Base-by-base conservation (phyloP, 2,888 invertebrate genomes). In the Platypus cylindrus region DNA sequence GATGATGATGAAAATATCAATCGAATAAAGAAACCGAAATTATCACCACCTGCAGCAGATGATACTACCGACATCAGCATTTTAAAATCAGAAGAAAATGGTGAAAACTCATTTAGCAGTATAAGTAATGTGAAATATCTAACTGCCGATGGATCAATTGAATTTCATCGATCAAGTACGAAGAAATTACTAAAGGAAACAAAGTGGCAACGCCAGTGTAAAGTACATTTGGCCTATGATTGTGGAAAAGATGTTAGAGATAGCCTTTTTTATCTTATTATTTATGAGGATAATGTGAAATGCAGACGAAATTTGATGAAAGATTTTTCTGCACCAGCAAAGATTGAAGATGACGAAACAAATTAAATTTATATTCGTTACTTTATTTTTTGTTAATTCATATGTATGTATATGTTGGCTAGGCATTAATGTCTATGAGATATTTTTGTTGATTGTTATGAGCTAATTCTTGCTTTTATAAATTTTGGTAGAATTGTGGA, bases 161-260 rank as follows among this genome's bases (percentile, higher is more conserved):
- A 59, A 41, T 61, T 60, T 46, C 54, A 51, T 25, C 52, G 50
- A 37, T 52, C 52, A 4, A 58, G 57, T 39, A 32, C 49, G 17
- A 60, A 57, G 43, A 53, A 60, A 38, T 45, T 56, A 20, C 43
- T 68, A 64, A 39, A 48, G 51, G 38, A 69, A 66, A 60, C 56
- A 2, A 71, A 68, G 46, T 76, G 75, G 74, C 67, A 66, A 41
- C 61, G 73, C 35, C 70, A 70, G 29, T 74, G 73, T 50, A 75
- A 71, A 51, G 54, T 76, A 32, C 73, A 73, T 56, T 67, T 75
- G 11, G 72, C 71, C 17, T 77, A 74, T 54, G 64, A 65, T 40
- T 66, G 68, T 36, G 65, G 64, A 7, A 39, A 34, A 24, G 66
- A 67, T 51, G 50, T 64, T 36, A 68, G 68, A 13, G 70, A 73